Evolutionary conservation across 2,888 invertebrate species (phyloP), one percentile per base, ranked within the genome.

Genomic region (Scaptodrosophila latifasciaeformis): DNA sequence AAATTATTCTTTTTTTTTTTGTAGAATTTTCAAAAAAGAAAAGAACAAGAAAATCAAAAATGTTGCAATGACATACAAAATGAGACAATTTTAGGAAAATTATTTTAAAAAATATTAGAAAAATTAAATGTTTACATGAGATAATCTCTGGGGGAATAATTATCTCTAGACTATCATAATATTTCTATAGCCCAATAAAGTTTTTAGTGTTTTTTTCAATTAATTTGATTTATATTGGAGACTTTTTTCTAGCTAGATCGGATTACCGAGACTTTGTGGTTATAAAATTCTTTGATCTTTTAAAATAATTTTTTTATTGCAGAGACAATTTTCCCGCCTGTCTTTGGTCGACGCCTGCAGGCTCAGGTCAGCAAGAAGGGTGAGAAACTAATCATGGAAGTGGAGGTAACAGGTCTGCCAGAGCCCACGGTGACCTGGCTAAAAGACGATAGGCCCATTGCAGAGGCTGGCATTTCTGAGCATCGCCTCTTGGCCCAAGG

Each of bases 241-340:
- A n/a, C n/a, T n/a, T n/a, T n/a, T n/a, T n/a, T n/a, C n/a, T n/a
- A n/a, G n/a, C n/a, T n/a, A n/a, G n/a, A n/a, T n/a, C n/a, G n/a
- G n/a, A n/a, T n/a, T n/a, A n/a, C n/a, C n/a, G n/a, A n/a, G n/a
- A n/a, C n/a, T n/a, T n/a, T n/a, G n/a, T n/a, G n/a, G n/a, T n/a
- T n/a, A n/a, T n/a, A n/a, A n/a, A n/a, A n/a, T n/a, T n/a, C n/a
- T n/a, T n/a, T 24, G 24, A 7, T 24, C 24, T 7, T 7, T 7
- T 7, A 24, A 24, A n/a, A n/a, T n/a, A n/a, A 31, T 69, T 47
- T 18, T 39, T 6, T 27, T 12, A 18, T 35, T 53, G 27, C 84
- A 94, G 94, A 93, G 87, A 92, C 91, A 21, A 90, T 92, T 64
- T 92, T 93, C 78, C 93, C 94, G 29, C 94, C 95, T 31, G 92